Evolutionary conservation across 2,888 invertebrate species (phyloP).

Genomic region (Brachylomia viminalis): DNA sequence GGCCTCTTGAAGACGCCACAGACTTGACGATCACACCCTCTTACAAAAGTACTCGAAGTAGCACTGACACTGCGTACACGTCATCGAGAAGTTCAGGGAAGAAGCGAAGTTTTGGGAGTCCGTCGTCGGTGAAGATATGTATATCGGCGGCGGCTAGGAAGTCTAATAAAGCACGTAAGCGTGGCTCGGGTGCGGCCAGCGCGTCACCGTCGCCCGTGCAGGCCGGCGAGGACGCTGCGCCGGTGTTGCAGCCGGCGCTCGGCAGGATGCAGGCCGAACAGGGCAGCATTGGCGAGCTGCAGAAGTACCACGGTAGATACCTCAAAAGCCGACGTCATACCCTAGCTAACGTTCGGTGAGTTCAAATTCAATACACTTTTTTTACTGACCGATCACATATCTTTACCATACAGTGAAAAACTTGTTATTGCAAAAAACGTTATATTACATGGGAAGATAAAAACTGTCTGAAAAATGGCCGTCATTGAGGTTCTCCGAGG

Average conservation of each 20-base stretch:
- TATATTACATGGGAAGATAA: not conserved
- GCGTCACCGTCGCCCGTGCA: conserved; percentile 76
- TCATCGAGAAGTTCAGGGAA: conserved; percentile 89
- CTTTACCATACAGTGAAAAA: too few relatives aligned
- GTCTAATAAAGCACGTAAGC: conserved; percentile 88
- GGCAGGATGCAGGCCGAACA: conserved; percentile 97
- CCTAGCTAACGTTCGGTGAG: conserved; percentile 98
- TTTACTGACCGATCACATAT: not conserved
- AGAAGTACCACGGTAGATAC: conserved; percentile 96
- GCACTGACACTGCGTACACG: conserved; percentile 88
- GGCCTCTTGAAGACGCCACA: conserved; percentile 89
- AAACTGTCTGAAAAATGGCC: not conserved
- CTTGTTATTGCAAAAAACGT: not conserved
- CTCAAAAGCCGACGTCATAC: conserved; percentile 97
- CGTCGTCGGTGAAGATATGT: conserved; percentile 91
- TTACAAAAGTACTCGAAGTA: conserved; percentile 89
- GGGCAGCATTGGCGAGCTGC: conserved; percentile 97
- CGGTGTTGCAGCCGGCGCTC: conserved; percentile 80
- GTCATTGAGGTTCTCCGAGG: not conserved
- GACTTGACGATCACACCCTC: conserved; percentile 88
- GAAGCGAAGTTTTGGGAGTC: conserved; percentile 88
- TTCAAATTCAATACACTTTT: conserved; percentile 65
- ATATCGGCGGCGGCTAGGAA: conserved; percentile 90
- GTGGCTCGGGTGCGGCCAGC: conserved; percentile 84
- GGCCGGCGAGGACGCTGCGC: conserved; percentile 81